Base-by-base conservation (phyloP, 2,797 vertebrate species). In the Monodelphis domestica region DNA sequence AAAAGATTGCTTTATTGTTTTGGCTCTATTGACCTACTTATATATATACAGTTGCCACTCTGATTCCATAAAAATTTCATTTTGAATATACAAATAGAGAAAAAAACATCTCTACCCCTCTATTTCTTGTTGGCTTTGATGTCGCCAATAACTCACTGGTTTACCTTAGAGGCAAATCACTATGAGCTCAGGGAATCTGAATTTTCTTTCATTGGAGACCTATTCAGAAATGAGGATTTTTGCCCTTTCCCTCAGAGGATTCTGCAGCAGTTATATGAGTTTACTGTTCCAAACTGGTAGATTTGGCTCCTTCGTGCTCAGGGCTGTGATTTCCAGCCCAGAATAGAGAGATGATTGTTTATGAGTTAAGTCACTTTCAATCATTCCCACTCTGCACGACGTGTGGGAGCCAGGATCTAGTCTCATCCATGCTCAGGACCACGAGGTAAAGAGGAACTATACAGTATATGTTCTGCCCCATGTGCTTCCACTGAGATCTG, bases 171-270 rank as follows among this genome's bases (percentile, higher is more conserved):
- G 94, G 99, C 99, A 89, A 99, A 99, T n/a, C 99, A 98, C 51
- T 99, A 92, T 0, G 99, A 99, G 96, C 99, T 99, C 17, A 99
- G 98, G 0, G 99, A 99, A 97, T 99, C 99, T 0, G 98, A 98
- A 88, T 99, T 99, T 96, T 99, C 99, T 5, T 98, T 96, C 94
- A 99, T 98, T 0, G 99, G 99, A 0, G 99, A 98, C 45, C 99
- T 98, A 97, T 99, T 99, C 54, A 99, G 99, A 93, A 99, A 99
- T 99, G 99, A 91, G 99, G 98, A 99, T 99, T 98, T 99, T 99
- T 89, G 99, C 98, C 96, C 98, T 99, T 24, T 99, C 99, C 0
- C 99, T 99, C 54, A 99, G 93, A 52, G 99, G 99, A 91, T 98
- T 98, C 97, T 99, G 99, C 54, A 99, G 98, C 5, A 99, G 98